Percentiles rank a stretch among this genome's conserved stretches.
These are phyloP conservation scores for Corynorhinus townsendii DNA, from an alignment of 2,113 vertebrate genomes.

Conservation along the genomic window DNA sequence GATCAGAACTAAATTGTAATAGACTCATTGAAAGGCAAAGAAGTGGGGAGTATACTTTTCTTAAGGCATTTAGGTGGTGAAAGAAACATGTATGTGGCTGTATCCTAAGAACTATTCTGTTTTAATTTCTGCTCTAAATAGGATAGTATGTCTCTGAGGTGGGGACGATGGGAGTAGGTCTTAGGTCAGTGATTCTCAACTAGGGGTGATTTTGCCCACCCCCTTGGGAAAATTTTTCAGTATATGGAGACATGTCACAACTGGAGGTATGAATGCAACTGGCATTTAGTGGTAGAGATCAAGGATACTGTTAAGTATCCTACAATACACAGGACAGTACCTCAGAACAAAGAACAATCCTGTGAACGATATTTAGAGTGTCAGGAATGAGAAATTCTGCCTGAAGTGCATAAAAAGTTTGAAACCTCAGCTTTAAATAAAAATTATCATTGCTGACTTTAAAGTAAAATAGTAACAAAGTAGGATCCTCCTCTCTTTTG, in stretches of 20 bases:
- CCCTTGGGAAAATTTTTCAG: background rate
- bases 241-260: background rate
- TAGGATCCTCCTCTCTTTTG: background rate
- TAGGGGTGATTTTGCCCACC: background rate
- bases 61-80: background rate
- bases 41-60: background rate
- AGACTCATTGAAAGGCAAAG: background rate
- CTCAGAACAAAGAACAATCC: background rate
- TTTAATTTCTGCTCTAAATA: background rate
- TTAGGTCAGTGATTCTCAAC: background rate
- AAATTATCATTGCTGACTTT: background rate
- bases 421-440: background rate
- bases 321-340: background rate
- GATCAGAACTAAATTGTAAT: background rate
- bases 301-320: background rate
- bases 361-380: background rate
- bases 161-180: background rate
- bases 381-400: background rate
- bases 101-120: background rate
- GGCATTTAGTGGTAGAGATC: background rate
- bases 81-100: fast-evolving
- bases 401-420: background rate
- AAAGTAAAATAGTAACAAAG: background rate
- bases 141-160: background rate
- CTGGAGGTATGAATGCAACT: fast-evolving